phyloP scores from a whole-genome alignment of 2,797 vertebrate genomes.

The Picus viridis region DNA sequence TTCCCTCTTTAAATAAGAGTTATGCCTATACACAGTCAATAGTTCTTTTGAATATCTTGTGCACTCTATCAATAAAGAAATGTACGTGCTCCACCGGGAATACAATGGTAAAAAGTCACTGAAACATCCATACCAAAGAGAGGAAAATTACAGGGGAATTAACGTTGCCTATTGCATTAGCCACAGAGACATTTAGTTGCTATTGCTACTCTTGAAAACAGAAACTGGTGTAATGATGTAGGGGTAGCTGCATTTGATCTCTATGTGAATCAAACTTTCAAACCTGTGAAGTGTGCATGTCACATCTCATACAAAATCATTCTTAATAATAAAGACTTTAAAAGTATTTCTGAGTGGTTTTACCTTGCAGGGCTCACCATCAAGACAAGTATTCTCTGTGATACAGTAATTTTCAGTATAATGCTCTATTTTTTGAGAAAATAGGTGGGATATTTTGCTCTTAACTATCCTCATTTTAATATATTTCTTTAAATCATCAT shows the following conservation, averaged over 20 bases:
- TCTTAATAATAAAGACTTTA: neutral
- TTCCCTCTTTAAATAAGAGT: neutral
- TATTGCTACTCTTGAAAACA: neutral
- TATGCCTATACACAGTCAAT: neutral
- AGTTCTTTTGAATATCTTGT: neutral
- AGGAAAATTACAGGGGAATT: neutral
- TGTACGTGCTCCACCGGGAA: neutral
- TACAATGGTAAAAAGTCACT: neutral
- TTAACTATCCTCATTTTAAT: neutral
- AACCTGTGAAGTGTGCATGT: neutral
- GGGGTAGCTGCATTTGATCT: neutral
- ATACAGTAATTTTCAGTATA: neutral
- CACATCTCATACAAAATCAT: neutral
- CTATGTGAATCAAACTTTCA: neutral
- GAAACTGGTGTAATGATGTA: neutral
- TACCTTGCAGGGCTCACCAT: neutral
- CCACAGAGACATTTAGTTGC: neutral
- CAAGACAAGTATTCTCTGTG: neutral
- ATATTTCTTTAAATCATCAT: neutral
- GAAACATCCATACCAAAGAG: neutral
- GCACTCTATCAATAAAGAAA: neutral
- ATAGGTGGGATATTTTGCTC: neutral
- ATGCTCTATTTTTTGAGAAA: neutral
- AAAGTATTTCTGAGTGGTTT: neutral
- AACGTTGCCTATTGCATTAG: neutral